Evolutionary conservation across 1,140 invertebrate genomes (phyloP).

Genomic region (Bombus huntii): DNA sequence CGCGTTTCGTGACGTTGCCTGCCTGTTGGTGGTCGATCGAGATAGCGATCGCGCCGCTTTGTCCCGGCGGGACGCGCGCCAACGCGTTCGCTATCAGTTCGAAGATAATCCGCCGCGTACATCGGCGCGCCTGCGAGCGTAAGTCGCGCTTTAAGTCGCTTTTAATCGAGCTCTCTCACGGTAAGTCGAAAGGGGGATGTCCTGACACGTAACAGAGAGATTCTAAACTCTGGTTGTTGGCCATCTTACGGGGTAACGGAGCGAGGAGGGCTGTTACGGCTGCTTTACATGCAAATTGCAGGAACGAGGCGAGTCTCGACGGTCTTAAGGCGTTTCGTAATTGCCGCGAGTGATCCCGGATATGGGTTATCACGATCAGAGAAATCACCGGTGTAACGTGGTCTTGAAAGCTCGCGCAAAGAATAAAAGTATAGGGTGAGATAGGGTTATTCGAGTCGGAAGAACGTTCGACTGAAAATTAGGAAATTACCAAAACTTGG

Average conservation of each 20-base stretch:
- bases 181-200: constrained; percentile 56
- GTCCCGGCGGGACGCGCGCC: constrained; percentile 31
- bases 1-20: background rate
- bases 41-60: constrained; percentile 48
- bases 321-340: constrained; percentile 73
- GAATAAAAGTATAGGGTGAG: too few species aligned
- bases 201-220: constrained; percentile 49
- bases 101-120: constrained; percentile 53
- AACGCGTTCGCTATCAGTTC: constrained; percentile 30
- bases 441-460: too few species aligned
- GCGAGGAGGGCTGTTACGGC: constrained; percentile 18
- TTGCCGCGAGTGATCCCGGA: constrained; percentile 74
- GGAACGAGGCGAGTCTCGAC: constrained; percentile 24
- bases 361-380: constrained; percentile 71
- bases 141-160: constrained; percentile 46
- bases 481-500: too few species aligned
- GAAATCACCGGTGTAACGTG: constrained; percentile 38
- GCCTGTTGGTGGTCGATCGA: constrained; percentile 28
- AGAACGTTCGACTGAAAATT: too few species aligned
- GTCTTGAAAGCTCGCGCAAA: too few species aligned
- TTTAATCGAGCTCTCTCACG: constrained; percentile 54
- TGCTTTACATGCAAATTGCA: constrained; percentile 74
- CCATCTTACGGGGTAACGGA: constrained; percentile 3
- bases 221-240: background rate
- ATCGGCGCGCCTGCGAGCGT: constrained; percentile 13